Conservation (phyloP, 2,888 invertebrate species). For the Psylliodes chrysocephalus region DNA sequence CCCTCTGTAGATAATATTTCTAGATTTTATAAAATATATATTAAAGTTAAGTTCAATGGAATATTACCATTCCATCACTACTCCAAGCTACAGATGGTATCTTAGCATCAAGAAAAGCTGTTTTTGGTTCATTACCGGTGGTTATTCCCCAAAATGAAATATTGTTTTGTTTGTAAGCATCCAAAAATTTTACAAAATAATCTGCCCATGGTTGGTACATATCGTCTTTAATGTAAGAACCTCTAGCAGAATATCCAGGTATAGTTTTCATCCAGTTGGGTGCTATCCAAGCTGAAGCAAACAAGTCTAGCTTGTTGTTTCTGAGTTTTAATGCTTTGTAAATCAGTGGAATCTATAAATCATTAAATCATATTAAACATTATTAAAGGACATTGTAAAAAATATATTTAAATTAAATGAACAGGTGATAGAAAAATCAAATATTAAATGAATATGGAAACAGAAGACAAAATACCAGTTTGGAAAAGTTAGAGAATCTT, state of each 20-base stretch:
- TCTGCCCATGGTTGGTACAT: conserved; percentile 83
- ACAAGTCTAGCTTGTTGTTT: conserved; percentile 59
- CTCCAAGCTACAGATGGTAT: not conserved
- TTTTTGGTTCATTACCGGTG: conserved; percentile 35
- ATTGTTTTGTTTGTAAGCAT: conserved; percentile 77
- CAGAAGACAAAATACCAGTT: too few species aligned
- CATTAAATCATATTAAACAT: too few species aligned
- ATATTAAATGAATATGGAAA: too few species aligned
- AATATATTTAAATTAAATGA: too few species aligned
- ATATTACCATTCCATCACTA: not conserved
- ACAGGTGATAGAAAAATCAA: too few species aligned
- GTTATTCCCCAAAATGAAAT: conserved; percentile 79
- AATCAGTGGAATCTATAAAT: conserved; percentile 56
- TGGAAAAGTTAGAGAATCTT: too few species aligned
- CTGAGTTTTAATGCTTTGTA: conserved; percentile 50
- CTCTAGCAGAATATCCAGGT: conserved; percentile 55
- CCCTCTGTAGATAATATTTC: too few species aligned
- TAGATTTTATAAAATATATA: too few species aligned
- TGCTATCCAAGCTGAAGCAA: conserved; percentile 71
- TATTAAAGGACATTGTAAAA: too few species aligned
- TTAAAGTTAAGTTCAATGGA: too few species aligned
- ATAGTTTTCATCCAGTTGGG: conserved; percentile 69
- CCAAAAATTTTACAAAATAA: conserved; percentile 83
- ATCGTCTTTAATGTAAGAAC: conserved; percentile 53
- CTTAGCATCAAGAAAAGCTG: conserved; percentile 28